Percentiles rank a stretch among this genome's conserved stretches.
Conservation (phyloP, 2,113 vertebrate species). For the Colius striatus region DNA sequence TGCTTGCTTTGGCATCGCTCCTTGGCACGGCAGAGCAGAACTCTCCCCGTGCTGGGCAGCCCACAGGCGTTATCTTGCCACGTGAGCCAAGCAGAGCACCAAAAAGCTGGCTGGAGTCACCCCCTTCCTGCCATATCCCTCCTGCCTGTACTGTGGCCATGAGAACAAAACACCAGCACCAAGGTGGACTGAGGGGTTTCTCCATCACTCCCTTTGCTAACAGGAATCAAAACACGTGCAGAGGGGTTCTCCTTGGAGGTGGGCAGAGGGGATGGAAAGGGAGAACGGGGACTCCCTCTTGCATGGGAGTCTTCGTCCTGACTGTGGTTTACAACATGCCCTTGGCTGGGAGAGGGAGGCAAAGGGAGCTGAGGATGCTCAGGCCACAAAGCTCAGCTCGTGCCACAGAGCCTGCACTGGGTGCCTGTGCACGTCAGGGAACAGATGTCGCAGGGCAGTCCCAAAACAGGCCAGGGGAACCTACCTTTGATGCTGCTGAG, state of each 20-base stretch:
- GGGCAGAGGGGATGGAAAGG: rapidly evolving
- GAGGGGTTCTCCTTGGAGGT: background rate
- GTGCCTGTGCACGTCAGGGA: background rate
- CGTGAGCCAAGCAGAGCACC: background rate
- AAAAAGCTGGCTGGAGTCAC: background rate
- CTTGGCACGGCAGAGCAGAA: background rate
- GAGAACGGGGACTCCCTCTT: background rate
- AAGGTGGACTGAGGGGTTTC: background rate
- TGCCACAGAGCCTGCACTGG: background rate
- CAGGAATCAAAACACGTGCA: background rate
- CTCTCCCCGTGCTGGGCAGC: background rate
- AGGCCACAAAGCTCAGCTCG: background rate
- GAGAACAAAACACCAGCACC: background rate
- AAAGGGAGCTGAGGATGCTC: background rate
- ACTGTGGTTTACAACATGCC: background rate
- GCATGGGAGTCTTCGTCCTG: background rate
- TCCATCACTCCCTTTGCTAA: background rate
- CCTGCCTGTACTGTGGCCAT: background rate
- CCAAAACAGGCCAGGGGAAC: background rate
- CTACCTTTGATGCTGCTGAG: conserved; percentile 91
- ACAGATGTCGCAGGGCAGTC: background rate
- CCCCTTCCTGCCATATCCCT: background rate
- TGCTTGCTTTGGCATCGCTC: background rate
- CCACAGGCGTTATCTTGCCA: background rate
- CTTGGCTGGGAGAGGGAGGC: background rate